Conservation (phyloP, 2,888 invertebrate species). For the Torymus auratus region DNA sequence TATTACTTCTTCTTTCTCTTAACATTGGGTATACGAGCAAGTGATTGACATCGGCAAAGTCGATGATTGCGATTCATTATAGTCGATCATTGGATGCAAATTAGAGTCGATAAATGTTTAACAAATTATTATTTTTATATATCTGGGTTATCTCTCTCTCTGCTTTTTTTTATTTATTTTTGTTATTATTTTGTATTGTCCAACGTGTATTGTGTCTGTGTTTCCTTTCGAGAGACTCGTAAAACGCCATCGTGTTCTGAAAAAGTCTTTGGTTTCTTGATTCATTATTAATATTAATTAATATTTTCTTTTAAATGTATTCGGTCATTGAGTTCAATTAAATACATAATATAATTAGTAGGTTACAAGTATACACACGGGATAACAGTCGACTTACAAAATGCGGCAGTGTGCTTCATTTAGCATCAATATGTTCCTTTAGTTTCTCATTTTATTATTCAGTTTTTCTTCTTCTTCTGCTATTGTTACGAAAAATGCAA, state of each 20-base stretch:
- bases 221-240: constrained; percentile 51
- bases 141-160: constrained; percentile 2
- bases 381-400: constrained; percentile 71
- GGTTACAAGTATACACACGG: constrained; percentile 57
- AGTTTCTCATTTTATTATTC: constrained; percentile 8
- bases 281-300: constrained; percentile 1
- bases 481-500: constrained; percentile 32
- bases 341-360: constrained; percentile 39
- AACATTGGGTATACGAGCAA: constrained; percentile 11
- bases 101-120: constrained; percentile 39
- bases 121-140: constrained; percentile 42
- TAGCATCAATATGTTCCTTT: constrained; percentile 57
- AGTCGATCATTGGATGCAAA: constrained; percentile 13
- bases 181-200: constrained; percentile 53
- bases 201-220: constrained; percentile 40
- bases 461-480: constrained; percentile 7
- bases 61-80: constrained; percentile 21
- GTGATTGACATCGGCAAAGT: constrained; percentile 29
- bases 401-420: constrained; percentile 71
- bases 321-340: constrained; percentile 40
- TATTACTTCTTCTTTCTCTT: constrained; percentile 8
- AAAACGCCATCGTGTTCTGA: constrained; percentile 32
- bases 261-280: constrained; percentile 33
- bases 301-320: constrained; percentile 17
- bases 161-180: background rate